Conservation (phyloP, 2,888 invertebrate genomes). For the Melanotus villosus region DNA sequence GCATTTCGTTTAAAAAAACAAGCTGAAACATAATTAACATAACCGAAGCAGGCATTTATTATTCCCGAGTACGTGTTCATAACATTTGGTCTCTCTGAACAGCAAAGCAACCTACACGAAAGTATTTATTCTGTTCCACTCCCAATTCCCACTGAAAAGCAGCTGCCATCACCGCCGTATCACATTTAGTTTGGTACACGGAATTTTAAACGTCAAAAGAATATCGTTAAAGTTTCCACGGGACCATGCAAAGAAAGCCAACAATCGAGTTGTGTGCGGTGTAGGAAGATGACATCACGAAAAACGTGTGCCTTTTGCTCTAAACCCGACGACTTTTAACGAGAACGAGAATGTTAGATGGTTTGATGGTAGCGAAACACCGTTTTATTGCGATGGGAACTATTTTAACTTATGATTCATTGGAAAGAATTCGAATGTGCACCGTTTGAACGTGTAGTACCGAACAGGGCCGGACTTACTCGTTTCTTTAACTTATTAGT, state of each 20-base stretch:
- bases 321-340: conserved; percentile 4
- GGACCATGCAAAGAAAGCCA: conserved; percentile 9
- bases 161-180: conserved; percentile 22
- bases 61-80: conserved; percentile 9
- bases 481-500: too few species aligned
- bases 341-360: conserved; percentile 8
- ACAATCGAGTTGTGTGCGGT: conserved; percentile 16
- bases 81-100: conserved; percentile 22
- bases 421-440: conserved; percentile 16
- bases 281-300: conserved; percentile 24
- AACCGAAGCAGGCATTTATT: conserved; percentile 23
- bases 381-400: conserved; percentile 17
- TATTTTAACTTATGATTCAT: conserved; percentile 25
- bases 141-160: conserved; percentile 24
- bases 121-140: conserved; percentile 26
- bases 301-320: conserved; percentile 13
- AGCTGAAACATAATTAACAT: conserved; percentile 25
- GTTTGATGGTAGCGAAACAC: conserved; percentile 4
- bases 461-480: too few species aligned
- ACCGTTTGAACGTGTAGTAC: neutral
- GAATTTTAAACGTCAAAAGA: conserved; percentile 22
- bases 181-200: conserved; percentile 21
- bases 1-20: conserved; percentile 21
- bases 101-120: conserved; percentile 23
- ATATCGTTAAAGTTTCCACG: conserved; percentile 10